Conservation (phyloP, 2,797 vertebrate species). For the Oreortyx pictus region DNA sequence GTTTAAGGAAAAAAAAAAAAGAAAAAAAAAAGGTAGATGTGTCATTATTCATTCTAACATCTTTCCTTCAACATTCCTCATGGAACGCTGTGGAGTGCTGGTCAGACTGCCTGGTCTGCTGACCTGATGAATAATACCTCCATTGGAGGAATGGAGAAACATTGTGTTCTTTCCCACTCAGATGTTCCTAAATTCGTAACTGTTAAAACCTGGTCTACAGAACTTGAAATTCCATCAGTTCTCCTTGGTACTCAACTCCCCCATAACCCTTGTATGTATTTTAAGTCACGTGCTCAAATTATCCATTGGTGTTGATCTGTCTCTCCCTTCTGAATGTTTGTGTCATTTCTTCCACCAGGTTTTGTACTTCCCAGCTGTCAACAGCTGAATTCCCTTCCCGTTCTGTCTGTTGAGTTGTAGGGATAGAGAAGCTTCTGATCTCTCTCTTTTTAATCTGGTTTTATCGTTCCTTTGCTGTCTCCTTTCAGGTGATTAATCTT, state of each 20-base stretch:
- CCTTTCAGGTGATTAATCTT: slow-evolving; percentile 36
- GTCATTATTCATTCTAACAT: not conserved
- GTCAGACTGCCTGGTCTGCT: not conserved
- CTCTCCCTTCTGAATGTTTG: not conserved
- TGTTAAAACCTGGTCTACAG: not conserved
- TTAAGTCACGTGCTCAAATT: not conserved
- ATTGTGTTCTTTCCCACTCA: not conserved
- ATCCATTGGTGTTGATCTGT: not conserved
- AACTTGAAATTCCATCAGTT: not conserved
- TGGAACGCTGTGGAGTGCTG: not conserved
- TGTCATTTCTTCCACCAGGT: not conserved
- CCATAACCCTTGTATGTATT: not conserved
- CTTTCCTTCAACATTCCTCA: not conserved
- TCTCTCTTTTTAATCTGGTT: slow-evolving; percentile 18
- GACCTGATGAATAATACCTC: not conserved
- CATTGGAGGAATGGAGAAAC: not conserved
- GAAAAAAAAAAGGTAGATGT: not conserved
- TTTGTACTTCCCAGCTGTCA: not conserved
- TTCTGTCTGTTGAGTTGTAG: not conserved
- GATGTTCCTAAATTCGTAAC: not conserved
- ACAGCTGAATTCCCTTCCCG: not conserved
- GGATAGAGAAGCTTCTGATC: not conserved
- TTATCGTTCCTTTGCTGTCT: slow-evolving; percentile 43
- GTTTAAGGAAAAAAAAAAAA: not conserved
- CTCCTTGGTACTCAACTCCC: not conserved